Evolutionary conservation across 2,113 vertebrate genomes (phyloP), one percentile per base, ranked within the genome.

Genomic region (Cyprinodon brontotheroides): DNA sequence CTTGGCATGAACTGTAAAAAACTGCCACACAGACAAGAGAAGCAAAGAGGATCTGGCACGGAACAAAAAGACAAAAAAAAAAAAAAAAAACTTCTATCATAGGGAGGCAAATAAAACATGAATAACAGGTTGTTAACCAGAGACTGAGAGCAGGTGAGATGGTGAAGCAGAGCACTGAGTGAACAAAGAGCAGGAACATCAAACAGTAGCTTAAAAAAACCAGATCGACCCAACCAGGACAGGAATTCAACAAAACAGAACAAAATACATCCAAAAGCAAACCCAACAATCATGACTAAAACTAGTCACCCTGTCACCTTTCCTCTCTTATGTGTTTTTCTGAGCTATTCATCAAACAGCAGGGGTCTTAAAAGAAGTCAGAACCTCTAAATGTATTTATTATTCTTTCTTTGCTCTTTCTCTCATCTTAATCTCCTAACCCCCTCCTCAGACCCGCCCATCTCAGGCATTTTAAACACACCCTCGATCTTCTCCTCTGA

Each of bases 401-500:
- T 77, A 81, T 81, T 77, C 80, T 69, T 79, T 77, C 86, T 88
- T 86, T 87, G 74, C 83, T 83, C 71, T 64, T 76, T 62, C 71
- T 75, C 72, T 78, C 22, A 3, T 69, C 69, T 82, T 85, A 74
- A 89, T 89, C 85, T 80, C 61, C 47, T 82, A 80, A 88, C 74
- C 83, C 61, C 40, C 45, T 65, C 53, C 43, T 73, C 11, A 6
- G 36, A 75, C 81, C 80, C 71, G 7, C 48, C 69, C 73, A 69
- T 74, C 81, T 87, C 74, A 69, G 22, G 20, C 37, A 78, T 72
- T 73, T 84, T 78, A 72, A 84, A 78, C 57, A 65, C 72, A 80
- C 85, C 77, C 77, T 81, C 22, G 4, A 78, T 83, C 70, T 84
- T 86, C 75, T 68, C 17, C 78, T 87, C 85, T 89, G 78, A 91